Conservation (phyloP, 1,140 invertebrate genomes). For the Dendroctonus valens region DNA sequence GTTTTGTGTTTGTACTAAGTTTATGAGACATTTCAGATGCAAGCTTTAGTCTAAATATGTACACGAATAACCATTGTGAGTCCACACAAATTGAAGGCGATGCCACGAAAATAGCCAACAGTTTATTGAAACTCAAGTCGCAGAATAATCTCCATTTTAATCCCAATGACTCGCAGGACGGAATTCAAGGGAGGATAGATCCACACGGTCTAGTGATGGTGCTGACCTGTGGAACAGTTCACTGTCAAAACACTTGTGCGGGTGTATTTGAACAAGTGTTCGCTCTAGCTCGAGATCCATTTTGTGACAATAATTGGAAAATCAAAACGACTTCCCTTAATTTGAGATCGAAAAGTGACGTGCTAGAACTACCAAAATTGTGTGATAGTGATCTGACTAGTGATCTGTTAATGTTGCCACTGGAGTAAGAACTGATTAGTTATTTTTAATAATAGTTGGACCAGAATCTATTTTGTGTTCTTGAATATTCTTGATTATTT, state of each 20-base stretch:
- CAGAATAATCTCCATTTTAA: slow-evolving; percentile 59
- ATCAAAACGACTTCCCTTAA: slow-evolving; percentile 55
- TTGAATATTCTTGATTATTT: no score
- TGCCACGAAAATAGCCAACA: slow-evolving; percentile 44
- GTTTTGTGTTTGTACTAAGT: neutral
- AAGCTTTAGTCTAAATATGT: slow-evolving; percentile 38
- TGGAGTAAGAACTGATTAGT: neutral
- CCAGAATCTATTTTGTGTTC: no score
- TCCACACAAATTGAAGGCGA: slow-evolving; percentile 38
- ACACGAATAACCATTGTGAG: slow-evolving; percentile 42
- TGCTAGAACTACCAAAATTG: slow-evolving; percentile 37
- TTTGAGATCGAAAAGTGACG: slow-evolving; percentile 46
- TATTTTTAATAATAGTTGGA: no score
- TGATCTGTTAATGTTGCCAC: slow-evolving; percentile 34
- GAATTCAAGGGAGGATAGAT: slow-evolving; percentile 57
- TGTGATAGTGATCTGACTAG: slow-evolving; percentile 39
- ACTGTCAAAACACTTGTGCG: slow-evolving; percentile 51
- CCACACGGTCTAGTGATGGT: slow-evolving; percentile 62
- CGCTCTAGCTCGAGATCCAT: slow-evolving; percentile 60
- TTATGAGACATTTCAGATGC: slow-evolving; percentile 46
- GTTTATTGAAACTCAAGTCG: slow-evolving; percentile 48
- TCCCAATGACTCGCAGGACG: slow-evolving; percentile 57
- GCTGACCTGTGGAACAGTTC: slow-evolving; percentile 62
- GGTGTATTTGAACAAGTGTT: slow-evolving; percentile 67
- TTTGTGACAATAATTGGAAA: slow-evolving; percentile 61